Base-by-base conservation (phyloP, 2,888 invertebrate genomes). In the Lysandra bellargus region DNA sequence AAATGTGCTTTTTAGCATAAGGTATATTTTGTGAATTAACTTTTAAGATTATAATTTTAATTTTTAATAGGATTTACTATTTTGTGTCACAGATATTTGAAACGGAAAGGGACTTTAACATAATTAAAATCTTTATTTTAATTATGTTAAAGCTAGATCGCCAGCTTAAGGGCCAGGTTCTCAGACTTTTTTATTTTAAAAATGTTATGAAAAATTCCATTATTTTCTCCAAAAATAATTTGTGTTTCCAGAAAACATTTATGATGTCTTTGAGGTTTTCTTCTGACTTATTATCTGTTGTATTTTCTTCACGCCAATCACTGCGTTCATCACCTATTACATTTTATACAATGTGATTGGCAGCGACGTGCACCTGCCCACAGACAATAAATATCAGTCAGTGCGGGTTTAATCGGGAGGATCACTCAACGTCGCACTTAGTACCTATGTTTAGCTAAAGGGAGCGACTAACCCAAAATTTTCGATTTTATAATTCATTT, bases 351-450 rank as follows among this genome's bases (percentile, higher is more conserved):
- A 33, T 30, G 76, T 76, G 76, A 76, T 76, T 57, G 76, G 57
- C 76, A 76, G 76, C 49, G 23, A 12, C 76, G 76, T 57, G 53
- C 76, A 76, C 76, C 76, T 76, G 76, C 57, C 33, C 44, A 53
- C 49, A 53, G 57, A 76, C 76, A 76, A 76, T 76, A 33, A 76
- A 57, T 57, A 76, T 12, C 33, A 53, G 76, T 76, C 76, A 53
- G 53, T 33, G 76, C 30, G 53, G 57, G 57, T 57, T 53, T 76
- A 53, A 76, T 57, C 33, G 17, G 17, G 33, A 3, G 76, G 49
- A 53, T 76, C 57, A 76, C 17, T 76, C 76, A 76, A 76, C 53
- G 76, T 76, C 57, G 33, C 76, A 57, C 57, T 57, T 57, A 76
- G 23, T 33, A 23, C 23, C 23, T 23, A 76, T 76, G 76, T 57